Evolutionary conservation across 2,797 vertebrate species (phyloP).

Genomic region (Adelosebastes latens): DNA sequence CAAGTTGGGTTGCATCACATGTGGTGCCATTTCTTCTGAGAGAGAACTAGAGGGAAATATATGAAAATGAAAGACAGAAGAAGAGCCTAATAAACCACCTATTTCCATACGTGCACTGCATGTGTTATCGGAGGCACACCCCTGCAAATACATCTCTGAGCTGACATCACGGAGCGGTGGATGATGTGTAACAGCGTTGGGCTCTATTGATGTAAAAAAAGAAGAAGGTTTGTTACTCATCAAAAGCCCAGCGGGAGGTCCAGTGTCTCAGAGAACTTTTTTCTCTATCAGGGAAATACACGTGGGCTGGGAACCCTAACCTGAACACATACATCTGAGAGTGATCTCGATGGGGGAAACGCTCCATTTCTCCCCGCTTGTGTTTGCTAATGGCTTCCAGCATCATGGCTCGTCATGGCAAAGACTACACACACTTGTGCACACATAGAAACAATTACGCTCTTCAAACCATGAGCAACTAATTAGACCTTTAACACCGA

Average conservation of each 20-base stretch:
- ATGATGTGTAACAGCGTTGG: background rate
- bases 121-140: slow-evolving; percentile 10
- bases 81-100: background rate
- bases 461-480: slow-evolving; percentile 75
- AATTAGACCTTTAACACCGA: slow-evolving; percentile 79
- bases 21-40: slow-evolving; percentile 4
- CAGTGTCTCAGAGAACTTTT: slow-evolving; percentile 23
- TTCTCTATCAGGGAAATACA: slow-evolving; percentile 34
- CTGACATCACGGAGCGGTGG: background rate
- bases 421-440: slow-evolving; percentile 55
- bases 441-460: slow-evolving; percentile 82
- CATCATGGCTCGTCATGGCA: slow-evolving; percentile 73
- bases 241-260: slow-evolving; percentile 51
- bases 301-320: slow-evolving; percentile 54
- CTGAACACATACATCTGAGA: slow-evolving; percentile 82
- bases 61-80: slow-evolving; percentile 15
- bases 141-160: background rate
- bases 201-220: slow-evolving; percentile 11
- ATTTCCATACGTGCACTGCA: background rate
- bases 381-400: slow-evolving; percentile 84
- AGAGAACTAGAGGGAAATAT: background rate
- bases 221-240: slow-evolving; percentile 29
- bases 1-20: slow-evolving; percentile 20
- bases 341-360: slow-evolving; percentile 77
- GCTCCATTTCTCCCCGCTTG: slow-evolving; percentile 81